Base-by-base conservation (phyloP, 1,140 invertebrate species). In the Papilio helenus region DNA sequence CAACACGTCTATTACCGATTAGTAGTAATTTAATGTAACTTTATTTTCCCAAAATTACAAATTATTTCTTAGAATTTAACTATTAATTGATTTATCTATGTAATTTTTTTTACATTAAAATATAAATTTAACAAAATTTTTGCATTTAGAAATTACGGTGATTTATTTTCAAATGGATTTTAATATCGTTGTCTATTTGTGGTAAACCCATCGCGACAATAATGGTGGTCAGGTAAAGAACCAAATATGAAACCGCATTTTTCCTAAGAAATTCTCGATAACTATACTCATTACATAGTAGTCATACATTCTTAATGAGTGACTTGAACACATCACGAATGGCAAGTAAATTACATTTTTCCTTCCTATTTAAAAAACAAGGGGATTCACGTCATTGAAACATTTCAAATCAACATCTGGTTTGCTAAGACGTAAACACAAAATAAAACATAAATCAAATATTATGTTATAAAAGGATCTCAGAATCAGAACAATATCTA, bases 301-400 rank as follows among this genome's bases (percentile, higher is more conserved):
- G 72, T 74, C 72, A 74, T 49, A 74, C 72, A 74, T 74, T 74
- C 72, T 49, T 46, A 74, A 74, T 74, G 26, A 23, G 39, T 49
- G 72, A 73, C 20, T 23, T 49, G 12, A 74, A 39, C 34, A 39
- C 34, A 44, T 72, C 20, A 74, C 26, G 42, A 74, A 46, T 74
- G 72, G 20, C 49, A 73, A 73, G 14, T 44, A 74, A 51, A 74
- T 51, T 49, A 51, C 72, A 74, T 74, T 49, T 74, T 46, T 49
- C 72, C 39, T 49, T 74, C 23, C 44, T 46, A 49, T 18, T 29
- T 42, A 29, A 46, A 49, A 5, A 26, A 74, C 44, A n/a, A 20
- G 72, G 20, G 23, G 44, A 74, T 23, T 74, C 44, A 44, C 72
- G 18, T 51, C 26, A 18, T 44, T 46, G 26, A 46, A 9, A 73